phyloP scores from a whole-genome alignment of 2,113 vertebrate species.

The Eleginops maclovinus region DNA sequence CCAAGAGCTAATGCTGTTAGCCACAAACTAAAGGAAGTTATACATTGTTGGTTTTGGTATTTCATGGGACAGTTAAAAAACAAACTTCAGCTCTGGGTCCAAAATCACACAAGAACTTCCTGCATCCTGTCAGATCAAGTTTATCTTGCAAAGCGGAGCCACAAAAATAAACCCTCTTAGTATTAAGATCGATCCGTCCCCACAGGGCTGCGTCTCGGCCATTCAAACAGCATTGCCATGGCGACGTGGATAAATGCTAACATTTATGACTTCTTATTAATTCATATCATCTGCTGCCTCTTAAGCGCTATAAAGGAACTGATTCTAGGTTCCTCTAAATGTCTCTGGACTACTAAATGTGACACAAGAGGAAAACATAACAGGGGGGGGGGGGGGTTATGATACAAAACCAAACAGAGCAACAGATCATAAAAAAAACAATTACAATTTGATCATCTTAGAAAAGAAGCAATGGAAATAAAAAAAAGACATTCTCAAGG shows the following conservation, averaged over 20 bases:
- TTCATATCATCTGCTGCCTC: constrained; percentile 50
- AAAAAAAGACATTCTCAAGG: constrained; percentile 74
- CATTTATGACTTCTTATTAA: constrained; percentile 49
- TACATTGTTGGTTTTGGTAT: not conserved
- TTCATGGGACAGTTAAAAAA: too few relatives aligned
- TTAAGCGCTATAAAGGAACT: constrained; percentile 44
- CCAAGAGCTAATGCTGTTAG: not conserved
- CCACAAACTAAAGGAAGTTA: not conserved
- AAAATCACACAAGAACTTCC: not conserved
- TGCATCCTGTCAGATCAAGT: not conserved
- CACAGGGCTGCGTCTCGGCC: not conserved
- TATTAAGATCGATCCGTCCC: not conserved
- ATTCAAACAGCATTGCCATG: constrained; percentile 5
- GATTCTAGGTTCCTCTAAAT: constrained; percentile 58
- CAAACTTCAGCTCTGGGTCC: constrained; percentile 9
- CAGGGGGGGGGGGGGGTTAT: not conserved
- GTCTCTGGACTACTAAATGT: constrained; percentile 36
- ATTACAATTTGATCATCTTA: constrained; percentile 60
- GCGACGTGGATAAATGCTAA: constrained; percentile 22
- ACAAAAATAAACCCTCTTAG: constrained; percentile 25
- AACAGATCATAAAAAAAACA: constrained; percentile 52
- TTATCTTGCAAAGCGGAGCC: not conserved
- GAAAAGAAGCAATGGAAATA: constrained; percentile 68
- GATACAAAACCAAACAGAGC: constrained; percentile 54
- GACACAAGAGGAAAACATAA: constrained; percentile 50